phyloP scores from a whole-genome alignment of 2,888 invertebrate genomes.

The Eupithecia pulchellata region DNA sequence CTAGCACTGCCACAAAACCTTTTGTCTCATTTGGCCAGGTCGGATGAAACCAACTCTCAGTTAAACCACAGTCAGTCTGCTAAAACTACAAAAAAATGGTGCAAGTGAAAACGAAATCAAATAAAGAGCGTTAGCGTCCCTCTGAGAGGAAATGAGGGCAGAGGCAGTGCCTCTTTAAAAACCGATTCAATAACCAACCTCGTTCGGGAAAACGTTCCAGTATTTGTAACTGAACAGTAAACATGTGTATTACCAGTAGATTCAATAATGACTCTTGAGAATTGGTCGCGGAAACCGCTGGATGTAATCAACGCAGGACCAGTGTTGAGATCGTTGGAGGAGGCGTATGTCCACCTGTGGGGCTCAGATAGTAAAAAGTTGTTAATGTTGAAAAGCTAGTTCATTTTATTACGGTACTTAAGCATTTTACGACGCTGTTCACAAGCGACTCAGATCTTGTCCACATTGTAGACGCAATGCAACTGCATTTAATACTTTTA shows the following conservation, averaged over 20 bases:
- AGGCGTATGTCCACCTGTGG: neutral
- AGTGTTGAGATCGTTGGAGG: neutral
- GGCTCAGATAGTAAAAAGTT: neutral
- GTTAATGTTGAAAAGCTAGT: neutral
- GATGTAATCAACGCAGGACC: no score
- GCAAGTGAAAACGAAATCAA: constrained; percentile 26
- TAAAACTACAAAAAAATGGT: constrained; percentile 15
- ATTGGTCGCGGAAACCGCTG: no score
- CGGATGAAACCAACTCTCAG: neutral
- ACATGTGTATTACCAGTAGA: neutral
- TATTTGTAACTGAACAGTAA: constrained; percentile 30
- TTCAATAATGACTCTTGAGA: no score
- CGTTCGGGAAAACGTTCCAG: constrained; percentile 33
- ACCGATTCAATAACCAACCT: constrained; percentile 41
- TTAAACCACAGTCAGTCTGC: neutral
- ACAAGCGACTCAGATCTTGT: neutral
- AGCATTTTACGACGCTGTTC: neutral
- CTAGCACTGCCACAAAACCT: neutral
- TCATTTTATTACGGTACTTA: neutral
- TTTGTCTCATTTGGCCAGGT: neutral
- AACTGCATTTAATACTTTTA: neutral
- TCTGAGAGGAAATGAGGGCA: constrained; percentile 35
- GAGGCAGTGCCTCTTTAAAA: constrained; percentile 35
- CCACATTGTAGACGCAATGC: neutral
- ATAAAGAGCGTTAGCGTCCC: constrained; percentile 14